These are phyloP conservation scores for Chiroxiphia lanceolata DNA, from an alignment of 2,797 vertebrate species.

Conservation along the genomic window DNA sequence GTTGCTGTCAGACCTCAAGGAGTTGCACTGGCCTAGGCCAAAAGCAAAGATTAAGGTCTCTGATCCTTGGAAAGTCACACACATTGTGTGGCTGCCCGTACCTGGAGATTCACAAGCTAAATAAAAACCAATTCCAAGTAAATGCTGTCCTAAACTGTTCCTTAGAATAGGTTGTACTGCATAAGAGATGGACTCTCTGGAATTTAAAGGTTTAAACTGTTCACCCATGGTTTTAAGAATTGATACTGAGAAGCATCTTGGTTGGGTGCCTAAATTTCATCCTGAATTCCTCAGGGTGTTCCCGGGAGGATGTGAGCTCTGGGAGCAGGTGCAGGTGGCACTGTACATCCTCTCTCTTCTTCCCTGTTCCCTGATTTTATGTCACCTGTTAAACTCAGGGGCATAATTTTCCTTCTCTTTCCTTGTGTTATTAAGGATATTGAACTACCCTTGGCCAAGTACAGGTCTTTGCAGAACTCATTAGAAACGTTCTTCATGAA, in stretches of 20 bases:
- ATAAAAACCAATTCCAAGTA: neutral
- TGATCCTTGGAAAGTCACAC: neutral
- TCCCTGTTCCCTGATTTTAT: neutral
- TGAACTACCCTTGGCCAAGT: neutral
- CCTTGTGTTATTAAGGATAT: neutral
- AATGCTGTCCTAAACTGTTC: neutral
- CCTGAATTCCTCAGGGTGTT: rapidly evolving
- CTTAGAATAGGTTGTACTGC: rapidly evolving
- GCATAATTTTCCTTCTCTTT: neutral
- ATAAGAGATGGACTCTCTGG: neutral
- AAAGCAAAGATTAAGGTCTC: neutral
- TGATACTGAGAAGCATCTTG: neutral
- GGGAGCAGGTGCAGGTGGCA: neutral
- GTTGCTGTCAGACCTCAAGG: neutral
- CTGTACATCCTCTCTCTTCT: neutral
- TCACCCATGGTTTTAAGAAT: neutral
- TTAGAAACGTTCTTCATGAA: neutral
- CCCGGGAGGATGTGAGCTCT: neutral
- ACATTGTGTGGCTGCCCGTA: neutral
- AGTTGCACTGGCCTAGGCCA: neutral
- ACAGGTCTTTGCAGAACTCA: neutral
- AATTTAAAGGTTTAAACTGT: neutral
- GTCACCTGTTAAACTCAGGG: neutral
- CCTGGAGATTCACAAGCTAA: neutral
- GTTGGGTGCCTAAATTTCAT: neutral